These are phyloP conservation scores for Anagrus nilaparvatae DNA, from an alignment of 1,140 invertebrate genomes.

Conservation along the genomic window DNA sequence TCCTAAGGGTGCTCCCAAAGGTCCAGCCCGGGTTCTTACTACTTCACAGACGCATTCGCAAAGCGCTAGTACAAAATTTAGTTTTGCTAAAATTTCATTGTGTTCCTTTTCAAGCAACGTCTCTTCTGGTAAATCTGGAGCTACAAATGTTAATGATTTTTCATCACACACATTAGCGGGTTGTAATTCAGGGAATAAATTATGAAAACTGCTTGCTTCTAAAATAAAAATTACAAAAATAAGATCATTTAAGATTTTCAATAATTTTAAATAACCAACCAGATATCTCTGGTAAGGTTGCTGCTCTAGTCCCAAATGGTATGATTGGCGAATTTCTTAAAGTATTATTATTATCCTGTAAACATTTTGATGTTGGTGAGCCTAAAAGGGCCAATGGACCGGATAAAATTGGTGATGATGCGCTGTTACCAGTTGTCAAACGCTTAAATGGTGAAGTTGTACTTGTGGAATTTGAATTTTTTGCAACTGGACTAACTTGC, in stretches of 20 bases:
- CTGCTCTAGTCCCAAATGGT: constrained; percentile 60
- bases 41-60: constrained; percentile 85
- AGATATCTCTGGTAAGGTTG: constrained; percentile 67
- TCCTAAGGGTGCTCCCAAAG: constrained; percentile 44
- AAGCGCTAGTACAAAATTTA: constrained; percentile 85
- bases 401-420: constrained; percentile 60
- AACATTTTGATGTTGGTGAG: constrained; percentile 51
- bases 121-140: constrained; percentile 89
- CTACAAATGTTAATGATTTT: constrained; percentile 54
- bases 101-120: constrained; percentile 89
- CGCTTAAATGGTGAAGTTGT: constrained; percentile 58
- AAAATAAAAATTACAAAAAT: constrained; percentile 10
- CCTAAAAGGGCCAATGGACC: constrained; percentile 50
- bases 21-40: constrained; percentile 64
- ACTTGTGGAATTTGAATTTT: constrained; percentile 45
- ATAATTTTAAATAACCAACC: constrained; percentile 22
- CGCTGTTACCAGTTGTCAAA: constrained; percentile 47
- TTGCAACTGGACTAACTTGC: constrained; percentile 61
- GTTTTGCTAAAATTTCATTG: constrained; percentile 85
- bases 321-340: constrained; percentile 49
- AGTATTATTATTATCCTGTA: constrained; percentile 44
- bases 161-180: constrained; percentile 18
- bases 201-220: constrained; percentile 53
- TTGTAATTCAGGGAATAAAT: constrained; percentile 45
- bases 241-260: neutral